These are phyloP conservation scores for Xestia xanthographa DNA, from an alignment of 2,888 invertebrate species.

Conservation along the genomic window DNA sequence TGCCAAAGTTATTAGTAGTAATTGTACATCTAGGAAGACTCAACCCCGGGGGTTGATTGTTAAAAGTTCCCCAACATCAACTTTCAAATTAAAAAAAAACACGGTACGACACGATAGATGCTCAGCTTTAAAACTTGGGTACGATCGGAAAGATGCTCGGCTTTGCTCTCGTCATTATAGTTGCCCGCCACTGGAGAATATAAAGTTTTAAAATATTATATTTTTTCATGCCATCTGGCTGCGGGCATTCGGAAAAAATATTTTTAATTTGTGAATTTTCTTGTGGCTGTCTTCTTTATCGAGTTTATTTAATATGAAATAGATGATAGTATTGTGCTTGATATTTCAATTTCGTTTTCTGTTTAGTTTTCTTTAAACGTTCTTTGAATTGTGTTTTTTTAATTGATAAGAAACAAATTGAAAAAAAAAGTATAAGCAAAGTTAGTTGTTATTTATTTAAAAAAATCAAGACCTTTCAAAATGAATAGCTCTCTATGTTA, in stretches of 20 bases:
- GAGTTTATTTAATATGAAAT: constrained; percentile 13
- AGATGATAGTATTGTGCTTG: constrained; percentile 5
- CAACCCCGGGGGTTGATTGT: constrained; percentile 56
- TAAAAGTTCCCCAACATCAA: constrained; percentile 62
- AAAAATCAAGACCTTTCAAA: neutral
- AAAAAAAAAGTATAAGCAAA: too few species aligned
- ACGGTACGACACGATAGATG: constrained; percentile 39
- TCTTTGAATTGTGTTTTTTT: neutral
- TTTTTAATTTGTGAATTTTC: constrained; percentile 50
- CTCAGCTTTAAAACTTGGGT: constrained; percentile 46
- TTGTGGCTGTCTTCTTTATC: constrained; percentile 18
- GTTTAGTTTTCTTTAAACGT: neutral
- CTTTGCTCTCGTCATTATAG: constrained; percentile 52
- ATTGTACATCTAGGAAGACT: constrained; percentile 47
- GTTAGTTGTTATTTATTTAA: neutral
- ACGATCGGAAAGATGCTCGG: constrained; percentile 55
- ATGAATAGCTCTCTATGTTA: too few species aligned
- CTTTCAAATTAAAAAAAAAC: constrained; percentile 61
- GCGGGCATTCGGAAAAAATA: constrained; percentile 28
- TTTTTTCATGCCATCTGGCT: constrained; percentile 43
- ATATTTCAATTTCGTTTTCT: constrained; percentile 25
- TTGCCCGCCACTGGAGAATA: constrained; percentile 32
- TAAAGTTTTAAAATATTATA: constrained; percentile 50
- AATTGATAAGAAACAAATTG: neutral
- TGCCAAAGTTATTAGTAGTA: constrained; percentile 65